Evolutionary conservation across 2,888 invertebrate species (phyloP).

Genomic region (Barypeithes pellucidus): DNA sequence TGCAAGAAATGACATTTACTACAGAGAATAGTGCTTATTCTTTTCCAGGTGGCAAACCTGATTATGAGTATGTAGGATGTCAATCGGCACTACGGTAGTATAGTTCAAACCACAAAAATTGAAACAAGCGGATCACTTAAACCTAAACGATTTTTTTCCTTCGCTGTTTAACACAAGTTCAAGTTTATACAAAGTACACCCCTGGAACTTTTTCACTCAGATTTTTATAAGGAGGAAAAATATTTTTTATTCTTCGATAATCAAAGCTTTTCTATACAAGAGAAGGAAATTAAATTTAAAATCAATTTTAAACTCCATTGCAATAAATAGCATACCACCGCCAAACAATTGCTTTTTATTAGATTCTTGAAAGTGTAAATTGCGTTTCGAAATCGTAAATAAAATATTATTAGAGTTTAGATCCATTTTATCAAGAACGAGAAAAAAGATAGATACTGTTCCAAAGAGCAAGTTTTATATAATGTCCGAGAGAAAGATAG

Average conservation of each 20-base stretch:
- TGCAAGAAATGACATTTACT: too few relatives aligned
- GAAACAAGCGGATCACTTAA: too few relatives aligned
- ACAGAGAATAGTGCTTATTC: too few relatives aligned
- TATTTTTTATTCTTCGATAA: background rate
- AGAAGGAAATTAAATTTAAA: constrained; percentile 14
- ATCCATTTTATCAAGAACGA: background rate
- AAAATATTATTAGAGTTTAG: constrained; percentile 17
- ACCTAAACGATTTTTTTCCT: too few relatives aligned
- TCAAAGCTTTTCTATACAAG: background rate
- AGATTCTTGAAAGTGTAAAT: constrained; percentile 12
- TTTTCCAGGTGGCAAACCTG: too few relatives aligned
- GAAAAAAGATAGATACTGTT: background rate
- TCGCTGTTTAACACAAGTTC: too few relatives aligned
- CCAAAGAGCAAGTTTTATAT: background rate
- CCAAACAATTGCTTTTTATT: constrained; percentile 9
- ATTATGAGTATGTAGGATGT: too few relatives aligned
- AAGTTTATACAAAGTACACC: background rate
- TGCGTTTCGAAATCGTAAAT: constrained; percentile 14
- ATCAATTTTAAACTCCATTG: constrained; percentile 15
- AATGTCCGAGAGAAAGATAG: background rate
- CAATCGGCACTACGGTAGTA: too few relatives aligned
- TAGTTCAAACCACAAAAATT: too few relatives aligned
- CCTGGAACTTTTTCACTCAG: background rate
- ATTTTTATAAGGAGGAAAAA: background rate
- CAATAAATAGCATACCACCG: constrained; percentile 6